Base-by-base conservation (phyloP, 2,888 invertebrate genomes). In the Andricus quercusramuli region DNA sequence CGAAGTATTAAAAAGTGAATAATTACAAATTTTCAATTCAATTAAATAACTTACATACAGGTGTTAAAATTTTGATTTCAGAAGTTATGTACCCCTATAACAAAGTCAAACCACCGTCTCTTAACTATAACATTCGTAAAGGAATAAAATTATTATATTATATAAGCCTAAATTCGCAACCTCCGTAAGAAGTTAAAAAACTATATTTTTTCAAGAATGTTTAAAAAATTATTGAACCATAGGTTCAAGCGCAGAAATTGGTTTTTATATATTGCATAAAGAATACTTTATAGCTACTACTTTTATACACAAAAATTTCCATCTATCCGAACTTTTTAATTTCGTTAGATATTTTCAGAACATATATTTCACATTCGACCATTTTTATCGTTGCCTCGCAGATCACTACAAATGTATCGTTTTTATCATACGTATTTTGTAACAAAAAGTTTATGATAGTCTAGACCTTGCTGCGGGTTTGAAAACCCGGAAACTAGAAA, bases 401-500 rank as follows among this genome's bases (percentile, higher is more conserved):
- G 44, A 44, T 68, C 68, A 68, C 22, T 17, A 15, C 22, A 67
- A 68, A 44, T n/a, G 22, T n/a, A 66, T 44, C 44, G 44, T 68
- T 68, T 68, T 47, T 44, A 68, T 17, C 44, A n/a, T 47, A 70
- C 44, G 15, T 74, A 74, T 74, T 74, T 74, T 74, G 32, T 74
- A 74, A 74, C n/a, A 74, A 74, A 74, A 29, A 74, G 51, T 74
- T 56, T 74, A 74, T 74, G 74, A 74, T 74, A 74, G 74, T 74
- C 74, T 56, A 74, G 74, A 74, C 74, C 74, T 74, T 74, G 74
- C 74, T 74, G n/a, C n/a, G 56, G 74, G 74, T 56, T 74, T 74
- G 15, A 68, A 47, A 47, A 2, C 17, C 51, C 47, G 25, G n/a
- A 56, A 56, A 51, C 32, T 56, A 59, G 79, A 77, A 77, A 65